Base-by-base conservation (phyloP, 2,797 vertebrate genomes). In the Tinamus major region DNA sequence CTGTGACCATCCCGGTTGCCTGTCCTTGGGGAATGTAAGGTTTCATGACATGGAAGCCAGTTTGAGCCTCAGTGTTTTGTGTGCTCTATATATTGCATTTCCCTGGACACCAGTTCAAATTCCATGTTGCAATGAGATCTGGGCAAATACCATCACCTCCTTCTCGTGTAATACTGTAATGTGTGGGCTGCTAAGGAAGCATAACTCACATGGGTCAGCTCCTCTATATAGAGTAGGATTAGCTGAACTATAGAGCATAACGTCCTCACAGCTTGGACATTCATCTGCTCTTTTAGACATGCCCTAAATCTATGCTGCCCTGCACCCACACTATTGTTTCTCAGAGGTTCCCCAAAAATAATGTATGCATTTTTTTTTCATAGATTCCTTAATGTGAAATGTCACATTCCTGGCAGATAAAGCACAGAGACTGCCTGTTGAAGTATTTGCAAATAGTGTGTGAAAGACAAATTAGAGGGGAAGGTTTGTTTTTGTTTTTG, bases 391-490 rank as follows among this genome's bases (percentile, higher is more conserved):
- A 75, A 87, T 79, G 16, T 46, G 80, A 76, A 92, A 48, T 51
- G 89, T 85, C 89, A 71, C 53, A 91, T 82, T 94, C 33, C 48
- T 90, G 75, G 48, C 75, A 96, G 33, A 89, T 82, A 94, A 92
- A 62, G 5, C 68, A 78, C 51, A 67, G 2, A 85, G 61, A 55
- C 10, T n/a, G 80, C 41, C 27, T 79, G 93, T 89, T 82, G 72
- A 96, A 96, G 31, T 69, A 46, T 33, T 92, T 90, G 59, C 17
- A 39, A 95, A 92, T 77, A 76, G 71, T 63, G 10, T 39, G 48
- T 13, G 42, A 92, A 58, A 65, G 10, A 88, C 91, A 92, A 85
- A 87, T 77, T 74, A 87, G 53, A 65, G 21, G 6, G 10, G 6
- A 21, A 0, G 7, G 29, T 70, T 23, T 56, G 2, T 19, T 56